Percentiles rank a stretch among this genome's conserved stretches.
Conservation (phyloP, 1,140 invertebrate species). For the Dolichoris vasculosae region DNA sequence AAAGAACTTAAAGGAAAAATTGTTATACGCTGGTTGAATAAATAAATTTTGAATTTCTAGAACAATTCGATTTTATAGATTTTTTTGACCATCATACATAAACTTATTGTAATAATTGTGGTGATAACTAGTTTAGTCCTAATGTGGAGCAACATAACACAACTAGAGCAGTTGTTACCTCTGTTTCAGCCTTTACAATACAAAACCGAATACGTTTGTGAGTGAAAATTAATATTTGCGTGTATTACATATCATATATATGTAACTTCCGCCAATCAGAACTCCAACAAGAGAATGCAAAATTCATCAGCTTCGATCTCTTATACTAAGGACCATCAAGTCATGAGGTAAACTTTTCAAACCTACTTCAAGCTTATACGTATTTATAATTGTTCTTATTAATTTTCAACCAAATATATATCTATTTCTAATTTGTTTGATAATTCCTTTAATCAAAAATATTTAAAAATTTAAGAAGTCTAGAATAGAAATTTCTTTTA, state of each 20-base stretch:
- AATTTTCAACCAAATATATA: neutral
- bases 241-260: neutral
- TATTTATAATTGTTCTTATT: neutral
- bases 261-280: neutral
- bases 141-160: constrained; percentile 23
- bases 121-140: neutral
- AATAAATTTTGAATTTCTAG: no score
- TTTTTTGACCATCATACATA: neutral
- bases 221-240: neutral
- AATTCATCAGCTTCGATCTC: constrained; percentile 72
- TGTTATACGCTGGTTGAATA: no score
- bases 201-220: neutral
- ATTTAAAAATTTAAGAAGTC: no score
- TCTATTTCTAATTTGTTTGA: no score
- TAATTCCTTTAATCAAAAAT: no score
- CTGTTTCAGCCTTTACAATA: neutral
- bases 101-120: neutral
- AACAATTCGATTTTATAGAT: no score
- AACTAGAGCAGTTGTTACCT: neutral
- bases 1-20: no score
- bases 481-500: no score
- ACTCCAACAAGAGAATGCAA: constrained; percentile 63
- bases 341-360: neutral
- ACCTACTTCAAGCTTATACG: neutral
- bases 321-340: neutral